Evolutionary conservation across 2,888 invertebrate species (phyloP).

Genomic region (Eristalis pertinax): DNA sequence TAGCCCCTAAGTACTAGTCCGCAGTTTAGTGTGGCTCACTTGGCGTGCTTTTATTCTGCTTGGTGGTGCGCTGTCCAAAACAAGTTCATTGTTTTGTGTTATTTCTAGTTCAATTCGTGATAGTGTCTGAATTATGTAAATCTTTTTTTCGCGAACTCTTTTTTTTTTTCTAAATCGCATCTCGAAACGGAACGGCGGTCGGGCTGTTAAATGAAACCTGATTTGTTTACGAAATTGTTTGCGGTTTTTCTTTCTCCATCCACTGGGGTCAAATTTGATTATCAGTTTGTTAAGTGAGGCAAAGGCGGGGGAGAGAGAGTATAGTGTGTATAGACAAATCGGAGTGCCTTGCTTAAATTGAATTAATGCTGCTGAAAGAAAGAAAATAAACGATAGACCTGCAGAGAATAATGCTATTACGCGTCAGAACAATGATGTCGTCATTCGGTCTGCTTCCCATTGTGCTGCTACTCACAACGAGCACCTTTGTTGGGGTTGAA

Average conservation of each 20-base stretch:
- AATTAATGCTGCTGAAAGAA: conserved; percentile 54
- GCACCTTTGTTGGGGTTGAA: conserved; percentile 44
- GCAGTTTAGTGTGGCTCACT: background rate
- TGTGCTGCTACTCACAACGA: conserved; percentile 22
- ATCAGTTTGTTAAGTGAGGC: background rate
- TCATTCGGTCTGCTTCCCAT: conserved; percentile 41
- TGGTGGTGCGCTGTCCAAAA: conserved; percentile 18
- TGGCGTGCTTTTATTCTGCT: background rate
- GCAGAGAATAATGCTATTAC: conserved; percentile 53
- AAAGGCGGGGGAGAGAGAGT: background rate
- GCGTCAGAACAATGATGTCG: conserved; percentile 52
- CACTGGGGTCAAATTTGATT: conserved; percentile 41
- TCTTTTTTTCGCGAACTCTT: conserved; percentile 11
- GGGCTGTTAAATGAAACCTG: conserved; percentile 7
- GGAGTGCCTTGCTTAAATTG: conserved; percentile 47
- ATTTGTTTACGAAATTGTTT: conserved; percentile 39
- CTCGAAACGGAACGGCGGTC: background rate
- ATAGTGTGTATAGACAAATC: background rate
- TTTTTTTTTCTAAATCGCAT: background rate
- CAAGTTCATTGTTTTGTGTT: background rate
- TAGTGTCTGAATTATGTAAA: conserved; percentile 36
- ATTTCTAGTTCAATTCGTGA: background rate
- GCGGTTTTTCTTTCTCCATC: conserved; percentile 14
- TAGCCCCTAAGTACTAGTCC: conserved; percentile 1
- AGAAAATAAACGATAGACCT: conserved; percentile 46